Conservation (phyloP, 2,113 vertebrate species). For the Boulengeromyrus knoepffleri region DNA sequence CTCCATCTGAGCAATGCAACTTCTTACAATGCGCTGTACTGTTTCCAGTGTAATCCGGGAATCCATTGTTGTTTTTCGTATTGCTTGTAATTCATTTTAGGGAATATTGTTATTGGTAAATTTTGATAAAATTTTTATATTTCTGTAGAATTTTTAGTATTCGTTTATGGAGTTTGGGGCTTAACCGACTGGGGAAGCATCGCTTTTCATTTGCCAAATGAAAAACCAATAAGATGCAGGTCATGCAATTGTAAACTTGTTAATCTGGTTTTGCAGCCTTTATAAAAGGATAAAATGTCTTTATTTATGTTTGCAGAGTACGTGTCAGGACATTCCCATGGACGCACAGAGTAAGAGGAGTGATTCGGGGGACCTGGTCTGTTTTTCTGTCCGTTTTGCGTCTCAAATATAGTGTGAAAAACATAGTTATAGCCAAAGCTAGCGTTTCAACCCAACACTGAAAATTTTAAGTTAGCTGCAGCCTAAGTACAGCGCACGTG, state of each 20-base stretch:
- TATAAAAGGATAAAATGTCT: neutral
- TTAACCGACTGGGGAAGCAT: neutral
- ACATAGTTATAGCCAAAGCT: neutral
- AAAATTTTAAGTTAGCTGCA: neutral
- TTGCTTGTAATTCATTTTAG: neutral
- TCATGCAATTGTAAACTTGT: neutral
- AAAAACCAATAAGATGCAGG: neutral
- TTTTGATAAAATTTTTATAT: neutral
- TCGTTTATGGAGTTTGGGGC: neutral
- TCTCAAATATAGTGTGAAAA: neutral
- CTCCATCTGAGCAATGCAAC: neutral
- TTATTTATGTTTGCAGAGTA: neutral
- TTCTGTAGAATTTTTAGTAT: neutral
- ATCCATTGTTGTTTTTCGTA: neutral
- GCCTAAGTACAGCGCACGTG: neutral
- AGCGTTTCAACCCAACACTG: neutral
- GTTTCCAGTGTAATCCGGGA: neutral
- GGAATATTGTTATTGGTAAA: neutral
- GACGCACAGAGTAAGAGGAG: neutral
- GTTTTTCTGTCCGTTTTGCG: neutral
- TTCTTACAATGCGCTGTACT: neutral
- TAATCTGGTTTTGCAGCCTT: neutral
- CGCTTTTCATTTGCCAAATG: neutral
- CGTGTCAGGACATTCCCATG: neutral
- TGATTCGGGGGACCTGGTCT: neutral